These are phyloP conservation scores for Ibycter americanus DNA, from an alignment of 2,797 vertebrate species.

Conservation along the genomic window DNA sequence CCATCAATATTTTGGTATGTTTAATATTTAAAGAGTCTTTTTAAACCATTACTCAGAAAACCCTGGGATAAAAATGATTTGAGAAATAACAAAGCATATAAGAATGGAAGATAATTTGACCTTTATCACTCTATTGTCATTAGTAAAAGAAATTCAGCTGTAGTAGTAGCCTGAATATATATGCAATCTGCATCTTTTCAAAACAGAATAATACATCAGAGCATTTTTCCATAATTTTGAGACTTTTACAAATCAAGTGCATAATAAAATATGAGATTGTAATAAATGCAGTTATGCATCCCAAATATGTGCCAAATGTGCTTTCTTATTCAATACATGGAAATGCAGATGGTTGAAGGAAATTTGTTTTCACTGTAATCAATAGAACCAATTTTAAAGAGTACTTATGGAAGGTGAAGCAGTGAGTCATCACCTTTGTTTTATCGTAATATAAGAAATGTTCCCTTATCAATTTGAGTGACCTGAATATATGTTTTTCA, in stretches of 20 bases:
- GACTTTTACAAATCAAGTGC: neutral
- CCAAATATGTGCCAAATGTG: neutral
- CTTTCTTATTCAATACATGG: neutral
- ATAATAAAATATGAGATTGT: neutral
- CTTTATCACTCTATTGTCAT: slow-evolving; percentile 37
- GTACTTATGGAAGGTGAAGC: neutral
- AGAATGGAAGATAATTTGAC: slow-evolving; percentile 53
- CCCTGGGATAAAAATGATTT: slow-evolving; percentile 42
- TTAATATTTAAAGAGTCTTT: slow-evolving; percentile 71
- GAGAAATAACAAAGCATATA: slow-evolving; percentile 20
- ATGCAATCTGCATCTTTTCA: slow-evolving; percentile 43
- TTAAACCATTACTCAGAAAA: slow-evolving; percentile 47
- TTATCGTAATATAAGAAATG: neutral
- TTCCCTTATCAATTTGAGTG: neutral
- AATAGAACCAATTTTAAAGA: neutral
- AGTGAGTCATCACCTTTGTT: neutral
- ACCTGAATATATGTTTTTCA: neutral
- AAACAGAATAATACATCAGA: neutral
- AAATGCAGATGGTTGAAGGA: neutral
- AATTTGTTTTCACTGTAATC: neutral
- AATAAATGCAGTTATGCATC: neutral
- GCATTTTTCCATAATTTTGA: neutral
- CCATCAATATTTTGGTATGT: slow-evolving; percentile 36
- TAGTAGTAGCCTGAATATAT: neutral
- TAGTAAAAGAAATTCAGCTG: neutral